Conservation (phyloP, 2,113 vertebrate genomes). For the Speoplatyrhinus poulsoni region DNA sequence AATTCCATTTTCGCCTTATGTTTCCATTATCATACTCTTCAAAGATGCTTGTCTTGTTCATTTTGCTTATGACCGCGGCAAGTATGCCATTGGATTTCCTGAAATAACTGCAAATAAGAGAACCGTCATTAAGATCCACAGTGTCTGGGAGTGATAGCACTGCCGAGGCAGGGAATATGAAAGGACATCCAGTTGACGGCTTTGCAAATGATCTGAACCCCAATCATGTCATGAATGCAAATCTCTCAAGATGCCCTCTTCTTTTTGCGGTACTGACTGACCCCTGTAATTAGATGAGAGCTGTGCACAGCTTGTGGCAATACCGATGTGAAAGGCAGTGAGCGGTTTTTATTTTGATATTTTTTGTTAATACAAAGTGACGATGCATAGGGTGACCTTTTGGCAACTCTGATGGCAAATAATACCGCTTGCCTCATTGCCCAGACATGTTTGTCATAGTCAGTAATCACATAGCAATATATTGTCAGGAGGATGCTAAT, state of each 20-base stretch:
- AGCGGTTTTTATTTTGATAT: constrained; percentile 25
- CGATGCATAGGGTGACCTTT: constrained; percentile 15
- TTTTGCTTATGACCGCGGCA: constrained; percentile 77
- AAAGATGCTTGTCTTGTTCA: constrained; percentile 82
- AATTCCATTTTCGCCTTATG: constrained; percentile 68
- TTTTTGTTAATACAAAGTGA: constrained; percentile 21
- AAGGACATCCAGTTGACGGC: constrained; percentile 69
- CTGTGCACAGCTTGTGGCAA: constrained; percentile 39
- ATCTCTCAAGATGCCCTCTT: constrained; percentile 55
- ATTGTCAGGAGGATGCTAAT: too few species aligned
- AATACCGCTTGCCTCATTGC: background rate
- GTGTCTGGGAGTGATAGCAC: constrained; percentile 58
- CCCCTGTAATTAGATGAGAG: constrained; percentile 62
- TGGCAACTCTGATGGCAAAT: constrained; percentile 19
- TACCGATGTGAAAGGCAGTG: constrained; percentile 27
- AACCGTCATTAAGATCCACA: constrained; percentile 70
- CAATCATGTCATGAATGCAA: constrained; percentile 66
- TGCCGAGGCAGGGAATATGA: constrained; percentile 58
- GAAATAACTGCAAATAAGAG: constrained; percentile 79
- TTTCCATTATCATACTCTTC: constrained; percentile 81
- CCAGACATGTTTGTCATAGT: too few species aligned
- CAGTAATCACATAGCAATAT: too few species aligned
- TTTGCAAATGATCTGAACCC: constrained; percentile 73
- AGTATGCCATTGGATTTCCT: constrained; percentile 74
- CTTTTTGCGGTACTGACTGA: constrained; percentile 42